Conservation (phyloP, 23 tunicate species). For the Oikopleura vanhoeffeni region DNA sequence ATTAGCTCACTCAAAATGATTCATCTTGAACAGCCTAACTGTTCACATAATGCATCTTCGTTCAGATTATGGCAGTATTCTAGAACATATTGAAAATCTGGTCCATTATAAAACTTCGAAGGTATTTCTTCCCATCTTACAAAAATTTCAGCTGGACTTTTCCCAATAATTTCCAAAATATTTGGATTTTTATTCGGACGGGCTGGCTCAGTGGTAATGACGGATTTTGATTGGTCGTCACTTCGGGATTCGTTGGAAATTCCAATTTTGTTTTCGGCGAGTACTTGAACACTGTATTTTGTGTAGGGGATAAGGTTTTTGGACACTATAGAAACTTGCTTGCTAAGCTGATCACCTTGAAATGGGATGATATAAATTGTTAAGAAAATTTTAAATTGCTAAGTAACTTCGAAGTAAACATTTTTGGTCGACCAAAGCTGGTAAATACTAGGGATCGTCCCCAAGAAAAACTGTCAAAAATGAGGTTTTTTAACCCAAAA, state of each 20-base stretch:
- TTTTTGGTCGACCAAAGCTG: no score
- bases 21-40: no score
- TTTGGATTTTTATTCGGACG: background rate
- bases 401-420: no score
- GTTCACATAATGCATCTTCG: background rate
- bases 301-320: no score
- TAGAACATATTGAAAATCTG: conserved; percentile 10
- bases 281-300: background rate
- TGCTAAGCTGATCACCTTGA: no score
- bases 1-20: no score
- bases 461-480: no score
- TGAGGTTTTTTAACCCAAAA: no score
- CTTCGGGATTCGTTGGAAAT: background rate
- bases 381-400: no score
- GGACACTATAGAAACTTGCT: no score
- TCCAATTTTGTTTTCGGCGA: background rate
- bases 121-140: background rate
- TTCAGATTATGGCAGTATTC: background rate
- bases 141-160: background rate
- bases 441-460: no score
- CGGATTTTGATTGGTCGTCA: background rate
- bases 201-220: background rate
- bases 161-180: background rate
- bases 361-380: no score
- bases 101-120: background rate